Percentiles rank a stretch among this genome's conserved stretches.
These are phyloP conservation scores for Idaea aversata DNA, from an alignment of 2,888 invertebrate genomes.

Conservation along the genomic window DNA sequence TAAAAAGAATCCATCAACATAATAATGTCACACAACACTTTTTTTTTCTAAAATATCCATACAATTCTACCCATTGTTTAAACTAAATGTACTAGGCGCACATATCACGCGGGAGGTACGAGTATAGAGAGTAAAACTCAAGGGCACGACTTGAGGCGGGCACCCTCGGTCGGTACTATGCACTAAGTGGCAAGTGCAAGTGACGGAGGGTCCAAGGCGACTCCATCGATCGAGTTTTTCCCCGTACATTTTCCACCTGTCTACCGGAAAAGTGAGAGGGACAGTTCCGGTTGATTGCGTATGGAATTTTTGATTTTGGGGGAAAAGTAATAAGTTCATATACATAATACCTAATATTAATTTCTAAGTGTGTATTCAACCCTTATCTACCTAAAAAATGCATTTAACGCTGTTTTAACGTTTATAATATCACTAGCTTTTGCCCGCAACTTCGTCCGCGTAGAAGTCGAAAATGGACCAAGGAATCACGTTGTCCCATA, in stretches of 20 bases:
- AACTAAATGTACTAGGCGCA: slow-evolving; percentile 39
- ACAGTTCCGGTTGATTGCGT: slow-evolving; percentile 16
- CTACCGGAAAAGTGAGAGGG: slow-evolving; percentile 24
- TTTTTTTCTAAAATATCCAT: slow-evolving; percentile 20
- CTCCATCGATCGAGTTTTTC: slow-evolving; percentile 66
- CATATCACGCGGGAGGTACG: slow-evolving; percentile 31
- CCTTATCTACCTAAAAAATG: too few species aligned
- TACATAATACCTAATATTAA: too few species aligned
- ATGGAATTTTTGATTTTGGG: slow-evolving; percentile 14
- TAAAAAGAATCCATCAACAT: slow-evolving; percentile 50
- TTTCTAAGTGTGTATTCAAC: too few species aligned
- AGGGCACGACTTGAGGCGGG: slow-evolving; percentile 49
- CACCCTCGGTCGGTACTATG: slow-evolving; percentile 58
- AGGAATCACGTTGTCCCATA: too few species aligned
- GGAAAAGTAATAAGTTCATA: too few species aligned
- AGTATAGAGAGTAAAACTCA: slow-evolving; percentile 25
- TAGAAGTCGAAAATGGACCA: too few species aligned
- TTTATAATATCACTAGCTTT: too few species aligned
- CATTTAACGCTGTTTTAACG: too few species aligned
- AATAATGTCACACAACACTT: slow-evolving; percentile 15
- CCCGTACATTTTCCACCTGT: slow-evolving; percentile 38
- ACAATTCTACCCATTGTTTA: slow-evolving; percentile 2
- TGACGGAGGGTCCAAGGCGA: slow-evolving; percentile 43
- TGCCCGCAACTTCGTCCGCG: too few species aligned
- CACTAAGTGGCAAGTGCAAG: slow-evolving; percentile 71